Conservation (phyloP, 1,140 invertebrate genomes). For the Druon quercuslanigerum region DNA sequence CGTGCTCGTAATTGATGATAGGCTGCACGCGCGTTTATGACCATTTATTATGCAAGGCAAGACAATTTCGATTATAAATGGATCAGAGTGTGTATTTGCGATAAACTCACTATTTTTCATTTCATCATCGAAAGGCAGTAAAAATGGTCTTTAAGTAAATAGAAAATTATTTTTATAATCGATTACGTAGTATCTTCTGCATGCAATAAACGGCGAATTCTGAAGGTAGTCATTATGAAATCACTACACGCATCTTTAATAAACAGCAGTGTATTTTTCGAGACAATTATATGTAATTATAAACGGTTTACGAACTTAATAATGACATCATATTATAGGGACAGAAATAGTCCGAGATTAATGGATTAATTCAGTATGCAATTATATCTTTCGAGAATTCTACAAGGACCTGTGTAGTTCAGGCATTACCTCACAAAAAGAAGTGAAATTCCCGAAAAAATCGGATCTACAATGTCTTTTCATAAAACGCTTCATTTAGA, state of each 20-base stretch:
- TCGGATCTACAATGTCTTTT: no score
- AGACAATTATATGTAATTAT: slow-evolving; percentile 1
- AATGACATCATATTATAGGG: slow-evolving; percentile 21
- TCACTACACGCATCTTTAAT: background rate
- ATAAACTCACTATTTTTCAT: background rate
- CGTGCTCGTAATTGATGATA: slow-evolving; percentile 44
- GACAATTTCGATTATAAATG: background rate
- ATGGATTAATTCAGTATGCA: slow-evolving; percentile 5
- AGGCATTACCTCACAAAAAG: no score
- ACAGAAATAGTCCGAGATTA: background rate
- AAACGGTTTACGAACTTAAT: background rate
- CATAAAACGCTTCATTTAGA: no score
- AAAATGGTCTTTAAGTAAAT: background rate
- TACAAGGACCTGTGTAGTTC: no score
- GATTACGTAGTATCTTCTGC: background rate
- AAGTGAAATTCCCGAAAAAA: no score
- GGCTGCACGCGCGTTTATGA: slow-evolving; percentile 37
- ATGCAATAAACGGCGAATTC: background rate
- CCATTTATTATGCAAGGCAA: slow-evolving; percentile 27
- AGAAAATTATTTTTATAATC: slow-evolving; percentile 6
- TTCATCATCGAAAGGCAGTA: background rate
- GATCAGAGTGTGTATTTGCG: background rate
- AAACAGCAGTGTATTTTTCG: background rate
- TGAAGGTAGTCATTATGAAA: slow-evolving; percentile 1
- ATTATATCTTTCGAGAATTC: background rate